Conservation (phyloP, 2,888 invertebrate species). For the Reticulitermes lucifugus region DNA sequence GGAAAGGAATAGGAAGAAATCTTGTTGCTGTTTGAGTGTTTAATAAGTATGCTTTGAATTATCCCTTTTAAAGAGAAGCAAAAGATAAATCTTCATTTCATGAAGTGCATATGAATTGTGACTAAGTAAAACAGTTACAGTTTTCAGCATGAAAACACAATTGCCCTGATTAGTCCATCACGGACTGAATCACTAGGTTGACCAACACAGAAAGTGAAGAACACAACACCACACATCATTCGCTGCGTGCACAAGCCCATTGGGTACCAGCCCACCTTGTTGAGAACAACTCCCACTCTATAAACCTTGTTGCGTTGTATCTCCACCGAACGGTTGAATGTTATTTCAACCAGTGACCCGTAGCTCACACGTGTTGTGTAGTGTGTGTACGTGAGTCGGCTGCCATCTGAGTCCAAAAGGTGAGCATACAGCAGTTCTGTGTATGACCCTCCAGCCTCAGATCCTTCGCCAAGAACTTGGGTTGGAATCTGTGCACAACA, state of each 20-base stretch:
- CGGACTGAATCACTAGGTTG: conserved; percentile 77
- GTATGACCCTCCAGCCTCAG: conserved; percentile 63
- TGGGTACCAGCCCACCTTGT: conserved; percentile 86
- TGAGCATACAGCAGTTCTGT: conserved; percentile 86
- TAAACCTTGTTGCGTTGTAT: conserved; percentile 82
- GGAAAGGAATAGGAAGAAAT: too few relatives aligned
- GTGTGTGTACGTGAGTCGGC: conserved; percentile 84
- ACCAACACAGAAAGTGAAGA: conserved; percentile 82
- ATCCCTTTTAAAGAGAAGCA: too few relatives aligned
- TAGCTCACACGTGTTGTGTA: conserved; percentile 82
- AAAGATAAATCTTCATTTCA: too few relatives aligned
- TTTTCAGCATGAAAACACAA: conserved; percentile 73
- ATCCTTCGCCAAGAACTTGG: conserved; percentile 69
- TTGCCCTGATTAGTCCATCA: conserved; percentile 82
- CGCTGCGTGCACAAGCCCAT: conserved; percentile 78
- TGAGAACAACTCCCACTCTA: conserved; percentile 84
- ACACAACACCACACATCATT: conserved; percentile 76
- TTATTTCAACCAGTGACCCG: conserved; percentile 80
- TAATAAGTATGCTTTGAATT: too few relatives aligned
- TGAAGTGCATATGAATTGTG: too few relatives aligned
- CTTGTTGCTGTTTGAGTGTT: too few relatives aligned
- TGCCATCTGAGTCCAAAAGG: conserved; percentile 82
- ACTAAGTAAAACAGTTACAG: neutral
- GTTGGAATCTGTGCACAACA: conserved; percentile 73
- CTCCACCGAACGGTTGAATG: conserved; percentile 83